Base-by-base conservation (phyloP, 2,113 vertebrate genomes). In the Ariopsis seemanni region DNA sequence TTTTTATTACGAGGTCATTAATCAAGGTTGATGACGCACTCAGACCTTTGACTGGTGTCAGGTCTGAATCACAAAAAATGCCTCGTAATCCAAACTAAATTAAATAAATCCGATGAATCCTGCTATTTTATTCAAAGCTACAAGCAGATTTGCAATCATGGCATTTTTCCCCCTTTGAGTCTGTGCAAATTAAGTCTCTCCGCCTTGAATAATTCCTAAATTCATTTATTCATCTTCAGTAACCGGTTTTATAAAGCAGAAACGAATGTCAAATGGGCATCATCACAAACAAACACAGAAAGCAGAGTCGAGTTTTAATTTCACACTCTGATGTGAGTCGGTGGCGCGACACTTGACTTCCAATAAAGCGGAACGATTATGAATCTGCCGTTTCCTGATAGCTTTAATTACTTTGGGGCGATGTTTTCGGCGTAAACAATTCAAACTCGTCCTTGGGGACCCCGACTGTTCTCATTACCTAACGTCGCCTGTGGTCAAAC, bases 321-420 rank as follows among this genome's bases (percentile, higher is more conserved):
- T 86, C 58, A 17, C 27, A 27, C 50, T 79, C 42, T 30, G 87
- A 89, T 83, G 60, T 83, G 71, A 83, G 75, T 84, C 85, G 63
- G 50, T 57, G 53, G 60, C 77, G 85, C 50, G 67, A 71, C 85
- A 60, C 87, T 85, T 57, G 11, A 77, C 69, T 78, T 81, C 58
- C 58, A 79, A 52, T 88, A 86, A 86, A 30, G 60, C n/a, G 52
- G 81, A 27, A 88, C 84, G 83, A 86, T 86, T 84, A 85, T 84
- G 65, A 86, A 84, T 88, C 50, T 72, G 74, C 4, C 48, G 53
- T 34, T 27, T 17, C 27, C 58, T 78, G 34, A 55, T 53, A 85
- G 71, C 42, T 74, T 63, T 74, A 69, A 85, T 85, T 80, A 87
- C 79, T 69, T 80, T 63, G 62, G 30, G 69, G 82, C 52, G 55